Evolutionary conservation across 2,888 invertebrate species (phyloP).

Genomic region (Trichopoda pennipes): DNA sequence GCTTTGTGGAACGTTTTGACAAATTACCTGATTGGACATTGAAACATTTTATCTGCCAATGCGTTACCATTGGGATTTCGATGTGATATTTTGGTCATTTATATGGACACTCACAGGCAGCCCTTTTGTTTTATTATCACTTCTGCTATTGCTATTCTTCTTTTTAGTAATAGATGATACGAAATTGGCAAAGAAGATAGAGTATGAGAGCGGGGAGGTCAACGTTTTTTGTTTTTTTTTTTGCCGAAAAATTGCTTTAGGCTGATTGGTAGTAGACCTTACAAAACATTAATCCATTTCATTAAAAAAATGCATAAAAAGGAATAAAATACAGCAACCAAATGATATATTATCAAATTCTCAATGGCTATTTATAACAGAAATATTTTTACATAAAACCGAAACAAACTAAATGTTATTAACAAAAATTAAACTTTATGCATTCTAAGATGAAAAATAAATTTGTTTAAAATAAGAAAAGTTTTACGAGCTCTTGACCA

Average conservation of each 20-base stretch:
- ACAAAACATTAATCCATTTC: constrained; percentile 27
- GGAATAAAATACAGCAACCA: constrained; percentile 72
- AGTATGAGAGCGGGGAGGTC: constrained; percentile 27
- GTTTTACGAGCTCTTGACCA: no score
- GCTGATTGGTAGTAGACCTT: constrained; percentile 54
- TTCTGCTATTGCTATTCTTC: constrained; percentile 8
- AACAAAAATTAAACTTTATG: background rate
- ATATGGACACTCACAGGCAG: constrained; percentile 75
- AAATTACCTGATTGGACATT: constrained; percentile 79
- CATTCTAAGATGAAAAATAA: no score
- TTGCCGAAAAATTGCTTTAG: constrained; percentile 56
- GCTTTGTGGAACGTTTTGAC: constrained; percentile 74
- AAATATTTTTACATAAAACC: constrained; percentile 65
- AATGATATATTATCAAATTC: constrained; percentile 78
- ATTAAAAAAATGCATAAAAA: background rate
- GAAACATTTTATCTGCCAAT: constrained; percentile 79
- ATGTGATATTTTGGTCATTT: constrained; percentile 78
- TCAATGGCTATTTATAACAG: constrained; percentile 77
- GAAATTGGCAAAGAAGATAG: constrained; percentile 23
- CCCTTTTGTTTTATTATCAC: constrained; percentile 69
- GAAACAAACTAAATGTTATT: constrained; percentile 7
- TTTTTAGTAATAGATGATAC: constrained; percentile 35
- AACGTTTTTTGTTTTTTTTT: constrained; percentile 44
- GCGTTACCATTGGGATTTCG: constrained; percentile 73
- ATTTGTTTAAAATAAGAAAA: no score